Evolutionary conservation across 2,113 vertebrate species (phyloP).

Genomic region (Daboia siamensis): DNA sequence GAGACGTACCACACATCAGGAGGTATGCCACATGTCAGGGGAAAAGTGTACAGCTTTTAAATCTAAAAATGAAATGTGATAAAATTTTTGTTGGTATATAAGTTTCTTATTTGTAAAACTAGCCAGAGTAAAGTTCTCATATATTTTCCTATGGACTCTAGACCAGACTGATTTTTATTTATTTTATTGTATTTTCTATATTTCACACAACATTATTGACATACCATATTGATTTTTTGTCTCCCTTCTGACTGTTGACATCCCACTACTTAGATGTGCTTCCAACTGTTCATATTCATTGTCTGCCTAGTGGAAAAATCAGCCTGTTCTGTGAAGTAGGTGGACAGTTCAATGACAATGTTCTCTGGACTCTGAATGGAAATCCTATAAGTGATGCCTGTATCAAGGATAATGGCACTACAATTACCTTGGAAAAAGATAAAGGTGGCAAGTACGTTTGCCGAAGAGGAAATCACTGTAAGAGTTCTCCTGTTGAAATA

Average conservation of each 20-base stretch:
- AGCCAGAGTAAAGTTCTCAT: not conserved
- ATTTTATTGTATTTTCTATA: not conserved
- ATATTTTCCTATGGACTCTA: not conserved
- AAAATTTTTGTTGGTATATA: not conserved
- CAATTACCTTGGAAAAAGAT: conserved; percentile 46
- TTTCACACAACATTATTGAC: not conserved
- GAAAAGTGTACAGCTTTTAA: not conserved
- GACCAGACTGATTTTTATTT: not conserved
- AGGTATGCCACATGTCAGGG: not conserved
- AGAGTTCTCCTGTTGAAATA: conserved; percentile 36
- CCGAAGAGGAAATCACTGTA: rapidly evolving
- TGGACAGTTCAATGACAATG: not conserved
- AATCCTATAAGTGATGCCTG: conserved; percentile 29
- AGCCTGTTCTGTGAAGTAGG: conserved; percentile 34
- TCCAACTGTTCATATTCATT: conserved; percentile 30
- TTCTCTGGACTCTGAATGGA: conserved; percentile 51
- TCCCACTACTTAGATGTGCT: not conserved
- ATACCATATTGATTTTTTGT: not conserved
- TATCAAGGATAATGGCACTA: conserved; percentile 47
- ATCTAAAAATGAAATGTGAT: not conserved
- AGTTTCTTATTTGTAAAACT: not conserved
- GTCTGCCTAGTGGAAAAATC: conserved; percentile 49
- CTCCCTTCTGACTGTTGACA: not conserved
- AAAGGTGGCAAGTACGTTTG: conserved; percentile 42
- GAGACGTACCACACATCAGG: not conserved